Base-by-base conservation (phyloP, 2,113 vertebrate species). In the Talpa occidentalis region DNA sequence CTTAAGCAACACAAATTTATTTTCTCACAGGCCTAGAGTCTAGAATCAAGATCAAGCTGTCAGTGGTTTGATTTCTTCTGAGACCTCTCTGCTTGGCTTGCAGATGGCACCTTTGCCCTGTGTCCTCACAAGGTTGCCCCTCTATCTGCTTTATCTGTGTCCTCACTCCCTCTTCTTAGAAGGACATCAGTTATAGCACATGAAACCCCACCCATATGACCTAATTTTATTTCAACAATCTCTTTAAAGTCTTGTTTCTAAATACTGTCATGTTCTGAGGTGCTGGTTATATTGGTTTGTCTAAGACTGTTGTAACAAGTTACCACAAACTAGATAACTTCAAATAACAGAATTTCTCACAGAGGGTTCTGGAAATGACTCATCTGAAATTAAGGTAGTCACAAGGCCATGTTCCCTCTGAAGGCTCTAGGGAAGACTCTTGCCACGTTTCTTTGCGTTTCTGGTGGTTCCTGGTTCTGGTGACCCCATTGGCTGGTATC, bases 401-500 rank as follows among this genome's bases (percentile, higher is more conserved):
- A 26, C 42, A 79, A 47, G 7, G 1, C 6, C 7, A 1, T 5
- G 2, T 11, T 81, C 5, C 15, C 26, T 40, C 42, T 32, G 44
- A 77, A 30, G 28, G 4, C 15, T 80, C 35, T 3, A 9, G 10
- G 7, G 3, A 6, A 67, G 26, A 35, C 4, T 4, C 72, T 56
- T 32, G 3, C 15, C 16, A 5, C 4, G 11, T 10, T 89, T 86
- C 15, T 47, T 28, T 5, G 2, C 21, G 21, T 47, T 90, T 24
- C 47, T 54, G 32, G 21, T 22, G 19, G n/a, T 5, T 37, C 15
- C 44, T 70, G 28, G 8, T 11, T 0, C 14, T 0, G 21, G 4
- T 2, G 0, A 0, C 35, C 8, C 1, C 9, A n/a, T 42, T 49
- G 66, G 15, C 32, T 17, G n/a, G 8, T 7, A 52, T 17, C 44